Base-by-base conservation (phyloP, 2,888 invertebrate genomes). In the Eugnorisma glareosa region DNA sequence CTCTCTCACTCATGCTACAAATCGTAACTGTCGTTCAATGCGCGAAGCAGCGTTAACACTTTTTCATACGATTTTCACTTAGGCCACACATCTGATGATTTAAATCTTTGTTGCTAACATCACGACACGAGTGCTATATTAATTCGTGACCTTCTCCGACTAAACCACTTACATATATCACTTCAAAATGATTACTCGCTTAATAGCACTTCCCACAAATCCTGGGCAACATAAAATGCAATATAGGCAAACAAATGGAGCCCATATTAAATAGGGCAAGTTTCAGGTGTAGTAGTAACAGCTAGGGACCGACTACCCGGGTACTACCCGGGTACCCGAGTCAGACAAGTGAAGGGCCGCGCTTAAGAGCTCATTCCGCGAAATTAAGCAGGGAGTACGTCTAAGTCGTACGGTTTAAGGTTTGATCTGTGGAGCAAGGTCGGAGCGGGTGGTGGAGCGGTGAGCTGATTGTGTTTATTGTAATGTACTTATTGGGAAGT, bases 351-450 rank as follows among this genome's bases (percentile, higher is more conserved):
- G 90, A 92, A 92, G 93, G 93, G 94, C 91, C 91, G 81, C 91
- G 92, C 94, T 95, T 93, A 94, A 93, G 93, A 93, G 94, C 94
- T 95, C 95, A 94, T 95, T 95, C 94, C 94, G 91, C 91, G 93
- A 94, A 95, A 95, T 96, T 95, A 95, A 95, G 94, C 95, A 93
- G 91, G 93, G 92, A 93, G 91, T 92, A 91, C 92, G 91, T 92
- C 93, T 94, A 93, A 94, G 94, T 93, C 93, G 92, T 88, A 90
- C 86, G 93, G 93, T 92, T 94, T 93, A 92, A 90, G 89, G 91
- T 91, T 91, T 87, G 80, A 82, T 80, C 76, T 75, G 78, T 82
- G 76, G 85, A 57, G 28, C 76, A 89, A 88, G 85, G 37, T 24
- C 86, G 48, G 71, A 68, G n/a, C n/a, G n/a, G n/a, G n/a, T n/a